Evolutionary conservation across 2,113 vertebrate species (phyloP), one percentile per base, ranked within the genome.

Genomic region (Leucopternis melanops): DNA sequence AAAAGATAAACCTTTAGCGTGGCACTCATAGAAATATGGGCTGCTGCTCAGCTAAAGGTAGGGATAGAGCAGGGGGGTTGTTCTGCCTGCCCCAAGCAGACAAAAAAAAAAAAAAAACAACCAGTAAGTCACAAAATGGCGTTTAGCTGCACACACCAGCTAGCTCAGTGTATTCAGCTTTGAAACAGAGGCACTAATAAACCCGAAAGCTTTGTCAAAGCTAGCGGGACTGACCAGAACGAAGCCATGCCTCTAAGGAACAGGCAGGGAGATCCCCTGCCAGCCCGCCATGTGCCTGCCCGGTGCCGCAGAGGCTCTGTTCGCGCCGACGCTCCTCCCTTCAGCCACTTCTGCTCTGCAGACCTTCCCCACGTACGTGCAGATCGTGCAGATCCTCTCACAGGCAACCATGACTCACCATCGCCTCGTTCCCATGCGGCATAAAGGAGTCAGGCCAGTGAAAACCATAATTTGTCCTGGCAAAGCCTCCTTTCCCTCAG

Each of bases 361-460:
- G 88, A 19, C 54, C 44, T 86, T 81, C 86, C 90, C 86, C 78
- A 94, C 2, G 47, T 96, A 97, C 97, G 94, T 63, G 87, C 93
- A 2, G 70, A 77, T 81, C 74, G 96, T 81, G 93, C 96, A 2
- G 84, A 62, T 80, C 78, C 92, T 95, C 94, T 2, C 9, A 32
- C 92, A 70, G 57, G 65, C 90, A 90, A 85, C 92, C 65, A 74
- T 95, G 94, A 96, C 87, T 97, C 97, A 97, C 90, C 94, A 71
- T 11, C 29, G 52, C 97, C 47, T 82, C 29, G n/a, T 69, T 13
- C 55, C 96, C 94, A 96, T 95, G 96, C 92, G 78, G 83, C 92
- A 47, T n/a, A 84, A 44, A 95, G 91, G 78, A 82, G 71, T 38
- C 77, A 31, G 45, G 81, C 82, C 86, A 70, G 79, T 1, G 8